Percentiles rank a stretch among this genome's conserved stretches.
phyloP scores from a whole-genome alignment of 2,888 invertebrate species.

The Nipponacmea schrenckii region DNA sequence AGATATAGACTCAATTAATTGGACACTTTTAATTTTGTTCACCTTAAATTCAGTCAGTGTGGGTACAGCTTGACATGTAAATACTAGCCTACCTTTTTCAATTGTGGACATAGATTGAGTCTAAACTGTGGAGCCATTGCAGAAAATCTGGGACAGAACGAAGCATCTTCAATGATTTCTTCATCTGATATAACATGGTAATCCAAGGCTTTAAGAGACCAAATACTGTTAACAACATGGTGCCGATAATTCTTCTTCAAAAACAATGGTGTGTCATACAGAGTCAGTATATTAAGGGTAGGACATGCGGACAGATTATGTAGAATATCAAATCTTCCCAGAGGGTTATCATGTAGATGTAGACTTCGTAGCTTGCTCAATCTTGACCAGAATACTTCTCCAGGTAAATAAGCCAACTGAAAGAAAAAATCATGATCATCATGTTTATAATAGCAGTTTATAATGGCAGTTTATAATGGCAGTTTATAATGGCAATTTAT shows the following conservation, averaged over 20 bases:
- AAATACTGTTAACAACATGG: conserved; percentile 66
- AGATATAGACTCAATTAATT: too few species aligned
- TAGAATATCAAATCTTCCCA: conserved; percentile 62
- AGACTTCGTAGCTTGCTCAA: conserved; percentile 57
- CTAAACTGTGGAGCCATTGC: conserved; percentile 47
- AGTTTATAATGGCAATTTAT: too few species aligned
- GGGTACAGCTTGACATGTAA: too few species aligned
- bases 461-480: too few species aligned
- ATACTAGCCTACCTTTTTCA: conserved; percentile 37
- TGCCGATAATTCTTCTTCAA: conserved; percentile 66
- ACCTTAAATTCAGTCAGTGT: too few species aligned
- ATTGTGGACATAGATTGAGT: conserved; percentile 51
- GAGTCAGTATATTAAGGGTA: conserved; percentile 53
- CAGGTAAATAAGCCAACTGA: conserved; percentile 62
- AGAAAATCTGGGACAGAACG: conserved; percentile 55
- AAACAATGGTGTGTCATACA: conserved; percentile 66
- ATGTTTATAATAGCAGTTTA: too few species aligned
- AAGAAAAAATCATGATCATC: conserved; percentile 23
- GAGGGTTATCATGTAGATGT: conserved; percentile 66
- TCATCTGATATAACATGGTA: conserved; percentile 65
- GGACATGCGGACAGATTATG: conserved; percentile 58
- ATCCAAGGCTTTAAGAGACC: conserved; percentile 65
- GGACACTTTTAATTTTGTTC: too few species aligned
- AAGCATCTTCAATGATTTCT: conserved; percentile 67
- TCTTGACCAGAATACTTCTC: conserved; percentile 60